Base-by-base conservation (phyloP, 2,113 vertebrate species). In the Lampris incognitus region DNA sequence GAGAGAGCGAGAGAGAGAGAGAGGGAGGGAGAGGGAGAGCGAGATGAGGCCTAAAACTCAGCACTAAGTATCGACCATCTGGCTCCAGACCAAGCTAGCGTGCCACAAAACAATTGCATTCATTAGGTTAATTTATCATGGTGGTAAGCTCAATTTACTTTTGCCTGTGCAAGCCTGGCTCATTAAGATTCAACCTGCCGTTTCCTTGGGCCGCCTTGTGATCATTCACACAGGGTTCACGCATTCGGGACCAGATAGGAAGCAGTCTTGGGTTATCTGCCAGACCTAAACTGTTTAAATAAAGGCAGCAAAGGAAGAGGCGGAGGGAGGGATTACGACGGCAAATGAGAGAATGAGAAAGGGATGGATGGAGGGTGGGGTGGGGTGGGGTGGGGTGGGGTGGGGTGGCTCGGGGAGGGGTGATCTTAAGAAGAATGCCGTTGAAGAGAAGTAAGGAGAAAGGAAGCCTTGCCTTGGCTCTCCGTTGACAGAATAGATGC, bases 51-150 rank as follows among this genome's bases (percentile, higher is more conserved):
- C 58, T 82, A 79, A 81, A 92, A 91, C 77, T 88, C 83, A 51
- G 80, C 11, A 69, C 92, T 88, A 90, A 92, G 85, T 90, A 87
- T 86, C 82, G 90, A 89, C 92, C 91, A 93, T 94, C 94, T 95
- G 94, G 92, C 93, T 89, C 68, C 49, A 88, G 84, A 88, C 91
- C 91, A 92, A 91, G 91, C 90, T 90, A 93, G 91, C 90, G 76
- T 88, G 89, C 91, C 84, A 84, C 91, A 88, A 91, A 93, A 94
- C 91, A 93, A 93, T 92, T 89, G 92, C 91, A 89, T 94, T 94
- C 92, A 93, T 94, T 94, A 94, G 87, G 86, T 93, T 93, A 90
- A 93, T 95, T 94, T 88, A 93, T 94, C 94, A 93, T 93, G 91
- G 88, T 84, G 87, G 90, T 94, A 91, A 93, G 92, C 92, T 94